phyloP scores from a whole-genome alignment of 2,113 vertebrate species.

The Gobiocypris rarus region DNA sequence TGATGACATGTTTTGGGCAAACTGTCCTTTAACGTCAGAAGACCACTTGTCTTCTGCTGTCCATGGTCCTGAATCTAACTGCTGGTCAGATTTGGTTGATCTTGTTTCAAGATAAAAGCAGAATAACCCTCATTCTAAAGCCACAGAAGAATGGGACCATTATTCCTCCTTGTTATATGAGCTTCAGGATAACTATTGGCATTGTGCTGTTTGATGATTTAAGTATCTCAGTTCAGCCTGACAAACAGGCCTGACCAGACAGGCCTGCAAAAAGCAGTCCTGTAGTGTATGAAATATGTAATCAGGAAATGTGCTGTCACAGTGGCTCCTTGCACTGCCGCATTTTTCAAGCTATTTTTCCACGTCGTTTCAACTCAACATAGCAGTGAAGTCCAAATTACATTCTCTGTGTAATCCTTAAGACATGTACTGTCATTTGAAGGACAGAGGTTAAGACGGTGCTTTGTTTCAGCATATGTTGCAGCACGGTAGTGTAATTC shows the following conservation, averaged over 20 bases:
- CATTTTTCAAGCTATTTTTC: neutral
- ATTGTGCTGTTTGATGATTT: neutral
- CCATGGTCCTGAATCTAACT: slow-evolving; percentile 45
- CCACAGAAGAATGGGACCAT: slow-evolving; percentile 2
- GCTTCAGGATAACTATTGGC: neutral
- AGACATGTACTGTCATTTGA: neutral
- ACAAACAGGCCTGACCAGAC: slow-evolving; percentile 52
- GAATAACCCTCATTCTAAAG: neutral
- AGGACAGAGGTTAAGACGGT: slow-evolving; percentile 1
- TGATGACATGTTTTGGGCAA: neutral
- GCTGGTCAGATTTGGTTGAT: neutral
- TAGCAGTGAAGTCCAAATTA: neutral
- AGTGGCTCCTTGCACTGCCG: neutral
- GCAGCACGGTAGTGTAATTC: neutral
- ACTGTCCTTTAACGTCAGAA: neutral
- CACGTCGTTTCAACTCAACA: neutral
- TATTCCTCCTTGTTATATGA: slow-evolving; percentile 1
- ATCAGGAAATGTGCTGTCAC: slow-evolving; percentile 24
- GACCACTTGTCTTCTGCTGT: slow-evolving; percentile 42
- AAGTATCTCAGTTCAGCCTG: slow-evolving; percentile 23
- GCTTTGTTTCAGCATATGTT: neutral
- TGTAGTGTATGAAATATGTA: slow-evolving; percentile 18
- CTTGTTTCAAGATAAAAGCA: slow-evolving; percentile 13
- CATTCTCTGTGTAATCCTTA: neutral
- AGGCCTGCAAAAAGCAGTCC: slow-evolving; percentile 24